These are phyloP conservation scores for Hirtodrosophila cameraria DNA, from an alignment of 2,888 invertebrate genomes.

Conservation along the genomic window DNA sequence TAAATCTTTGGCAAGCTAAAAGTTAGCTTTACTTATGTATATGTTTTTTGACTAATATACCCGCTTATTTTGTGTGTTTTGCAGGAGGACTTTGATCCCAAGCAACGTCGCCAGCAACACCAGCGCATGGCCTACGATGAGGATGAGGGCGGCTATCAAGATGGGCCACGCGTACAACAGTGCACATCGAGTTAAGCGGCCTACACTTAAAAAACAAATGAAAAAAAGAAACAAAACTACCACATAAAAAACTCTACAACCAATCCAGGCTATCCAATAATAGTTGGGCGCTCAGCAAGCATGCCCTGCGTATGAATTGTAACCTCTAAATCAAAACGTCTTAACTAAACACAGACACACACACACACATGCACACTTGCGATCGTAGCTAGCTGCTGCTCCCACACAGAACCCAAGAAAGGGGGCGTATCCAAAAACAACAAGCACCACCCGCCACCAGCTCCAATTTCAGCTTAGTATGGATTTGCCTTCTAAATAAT, in stretches of 20 bases:
- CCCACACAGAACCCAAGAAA: not conserved
- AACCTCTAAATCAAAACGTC: constrained; percentile 35
- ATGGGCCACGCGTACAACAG: constrained; percentile 89
- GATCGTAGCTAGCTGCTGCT: constrained; percentile 9
- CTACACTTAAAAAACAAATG: constrained; percentile 40
- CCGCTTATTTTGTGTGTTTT: constrained; percentile 28
- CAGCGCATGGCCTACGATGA: constrained; percentile 89
- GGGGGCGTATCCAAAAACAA: constrained; percentile 9
- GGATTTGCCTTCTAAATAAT: constrained; percentile 21
- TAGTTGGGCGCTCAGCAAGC: constrained; percentile 10
- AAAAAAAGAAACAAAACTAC: constrained; percentile 1
- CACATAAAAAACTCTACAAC: constrained; percentile 1
- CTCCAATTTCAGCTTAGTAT: not conserved
- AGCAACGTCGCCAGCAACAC: constrained; percentile 88
- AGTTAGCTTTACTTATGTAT: too few species aligned
- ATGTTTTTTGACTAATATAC: not conserved
- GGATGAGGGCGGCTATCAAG: constrained; percentile 89
- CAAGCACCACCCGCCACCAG: constrained; percentile 22
- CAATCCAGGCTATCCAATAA: constrained; percentile 27
- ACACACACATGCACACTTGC: too few species aligned
- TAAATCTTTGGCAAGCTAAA: too few species aligned
- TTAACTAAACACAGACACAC: constrained; percentile 7
- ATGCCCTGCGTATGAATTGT: constrained; percentile 31
- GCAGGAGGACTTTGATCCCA: constrained; percentile 90
- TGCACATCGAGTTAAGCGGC: constrained; percentile 89